These are phyloP conservation scores for Beris chalybata DNA, from an alignment of 2,888 invertebrate species.

Conservation along the genomic window DNA sequence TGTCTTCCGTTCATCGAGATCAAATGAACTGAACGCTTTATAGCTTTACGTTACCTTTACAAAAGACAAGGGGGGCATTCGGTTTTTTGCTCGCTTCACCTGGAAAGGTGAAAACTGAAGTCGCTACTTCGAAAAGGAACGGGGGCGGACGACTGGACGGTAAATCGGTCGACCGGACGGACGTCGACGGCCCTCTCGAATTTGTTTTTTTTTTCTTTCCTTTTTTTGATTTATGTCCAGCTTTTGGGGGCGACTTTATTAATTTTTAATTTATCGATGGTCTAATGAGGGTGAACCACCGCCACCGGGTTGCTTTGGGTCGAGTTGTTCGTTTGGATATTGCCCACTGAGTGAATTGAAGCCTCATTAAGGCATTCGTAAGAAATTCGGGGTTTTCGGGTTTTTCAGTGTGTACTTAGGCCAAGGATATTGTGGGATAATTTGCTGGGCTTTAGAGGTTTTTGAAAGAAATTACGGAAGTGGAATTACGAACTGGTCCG, in stretches of 20 bases:
- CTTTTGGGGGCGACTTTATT: slow-evolving; percentile 29
- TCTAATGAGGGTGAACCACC: slow-evolving; percentile 26
- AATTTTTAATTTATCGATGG: slow-evolving; percentile 32
- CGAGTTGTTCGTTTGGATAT: no score
- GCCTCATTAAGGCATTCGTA: no score
- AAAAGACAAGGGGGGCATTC: background rate
- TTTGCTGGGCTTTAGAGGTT: no score
- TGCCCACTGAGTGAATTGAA: no score
- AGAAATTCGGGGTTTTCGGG: no score
- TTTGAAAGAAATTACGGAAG: no score
- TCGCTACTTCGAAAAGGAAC: no score
- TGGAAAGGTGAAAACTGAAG: background rate
- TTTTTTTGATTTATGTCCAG: slow-evolving; percentile 26
- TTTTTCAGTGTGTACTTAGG: no score
- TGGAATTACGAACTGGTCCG: no score
- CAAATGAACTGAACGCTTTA: slow-evolving; percentile 31
- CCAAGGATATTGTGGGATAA: no score
- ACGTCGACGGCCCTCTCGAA: background rate
- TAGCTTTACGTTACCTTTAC: slow-evolving; percentile 15
- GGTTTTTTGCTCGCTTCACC: background rate
- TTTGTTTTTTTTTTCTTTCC: background rate
- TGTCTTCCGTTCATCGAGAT: slow-evolving; percentile 18
- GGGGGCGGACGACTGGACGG: background rate
- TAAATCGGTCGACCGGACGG: slow-evolving; percentile 15
- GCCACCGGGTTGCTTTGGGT: background rate